Conservation (phyloP, 2,888 invertebrate species). For the Dorcus parallelipipedus region DNA sequence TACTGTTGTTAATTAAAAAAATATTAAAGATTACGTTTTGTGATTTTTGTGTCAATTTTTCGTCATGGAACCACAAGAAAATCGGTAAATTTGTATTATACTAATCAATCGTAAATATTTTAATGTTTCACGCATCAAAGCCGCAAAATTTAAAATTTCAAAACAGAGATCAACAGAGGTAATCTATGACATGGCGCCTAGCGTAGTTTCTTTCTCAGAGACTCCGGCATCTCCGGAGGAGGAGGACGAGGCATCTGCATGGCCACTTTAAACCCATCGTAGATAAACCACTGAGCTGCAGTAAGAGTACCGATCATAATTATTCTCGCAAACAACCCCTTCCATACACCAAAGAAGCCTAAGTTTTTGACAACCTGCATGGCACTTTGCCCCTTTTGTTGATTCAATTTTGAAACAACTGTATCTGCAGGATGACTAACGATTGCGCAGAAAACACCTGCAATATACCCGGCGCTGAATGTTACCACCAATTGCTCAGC, state of each 20-base stretch:
- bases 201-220: constrained; percentile 68
- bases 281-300: constrained; percentile 95
- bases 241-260: constrained; percentile 90
- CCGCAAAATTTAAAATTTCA: too few species aligned
- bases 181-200: too few species aligned
- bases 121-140: too few species aligned
- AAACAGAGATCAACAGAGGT: too few species aligned
- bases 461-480: constrained; percentile 93
- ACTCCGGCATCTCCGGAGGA: constrained; percentile 94
- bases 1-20: too few species aligned
- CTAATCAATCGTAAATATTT: too few species aligned
- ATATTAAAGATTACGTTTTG: too few species aligned
- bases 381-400: constrained; percentile 77
- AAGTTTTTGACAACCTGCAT: constrained; percentile 69
- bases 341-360: constrained; percentile 77
- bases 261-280: constrained; percentile 79
- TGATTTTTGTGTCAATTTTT: too few species aligned
- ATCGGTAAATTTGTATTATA: too few species aligned
- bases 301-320: constrained; percentile 97
- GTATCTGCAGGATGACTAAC: constrained; percentile 99
- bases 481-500: constrained; percentile 92
- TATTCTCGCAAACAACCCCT: constrained; percentile 87
- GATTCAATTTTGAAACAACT: constrained; percentile 94
- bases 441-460: constrained; percentile 98
- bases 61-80: too few species aligned